Conservation (phyloP, 2,888 invertebrate genomes). For the Trachelus stipa region DNA sequence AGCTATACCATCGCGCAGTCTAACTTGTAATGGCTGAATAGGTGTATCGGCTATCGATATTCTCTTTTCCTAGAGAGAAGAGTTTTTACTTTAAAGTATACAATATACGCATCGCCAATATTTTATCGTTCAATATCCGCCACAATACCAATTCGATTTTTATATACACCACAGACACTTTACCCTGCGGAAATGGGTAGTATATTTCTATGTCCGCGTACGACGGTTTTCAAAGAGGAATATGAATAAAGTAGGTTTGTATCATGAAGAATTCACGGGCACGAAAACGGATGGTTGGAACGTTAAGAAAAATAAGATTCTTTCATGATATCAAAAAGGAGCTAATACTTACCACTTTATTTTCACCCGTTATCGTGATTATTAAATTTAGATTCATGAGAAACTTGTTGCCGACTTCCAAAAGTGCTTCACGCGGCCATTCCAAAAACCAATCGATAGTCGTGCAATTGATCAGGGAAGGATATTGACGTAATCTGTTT, state of each 20-base stretch:
- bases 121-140: background rate
- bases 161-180: background rate
- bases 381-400: conserved; percentile 79
- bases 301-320: background rate
- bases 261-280: background rate
- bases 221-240: background rate
- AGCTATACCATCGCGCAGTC: conserved; percentile 76
- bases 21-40: conserved; percentile 67
- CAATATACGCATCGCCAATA: background rate
- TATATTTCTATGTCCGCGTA: background rate
- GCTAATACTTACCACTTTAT: conserved; percentile 64
- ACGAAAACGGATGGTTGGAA: background rate
- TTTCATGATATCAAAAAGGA: background rate
- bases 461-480: conserved; percentile 87
- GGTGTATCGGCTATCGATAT: conserved; percentile 38
- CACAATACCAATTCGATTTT: background rate
- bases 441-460: conserved; percentile 92
- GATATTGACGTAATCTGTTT: conserved; percentile 87
- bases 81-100: background rate
- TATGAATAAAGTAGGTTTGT: background rate
- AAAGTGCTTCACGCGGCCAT: conserved; percentile 88
- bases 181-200: background rate
- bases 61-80: conserved; percentile 47
- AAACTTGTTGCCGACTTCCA: conserved; percentile 90
- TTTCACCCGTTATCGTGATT: conserved; percentile 75